Base-by-base conservation (phyloP, 2,888 invertebrate genomes). In the Idaea dimidiata region DNA sequence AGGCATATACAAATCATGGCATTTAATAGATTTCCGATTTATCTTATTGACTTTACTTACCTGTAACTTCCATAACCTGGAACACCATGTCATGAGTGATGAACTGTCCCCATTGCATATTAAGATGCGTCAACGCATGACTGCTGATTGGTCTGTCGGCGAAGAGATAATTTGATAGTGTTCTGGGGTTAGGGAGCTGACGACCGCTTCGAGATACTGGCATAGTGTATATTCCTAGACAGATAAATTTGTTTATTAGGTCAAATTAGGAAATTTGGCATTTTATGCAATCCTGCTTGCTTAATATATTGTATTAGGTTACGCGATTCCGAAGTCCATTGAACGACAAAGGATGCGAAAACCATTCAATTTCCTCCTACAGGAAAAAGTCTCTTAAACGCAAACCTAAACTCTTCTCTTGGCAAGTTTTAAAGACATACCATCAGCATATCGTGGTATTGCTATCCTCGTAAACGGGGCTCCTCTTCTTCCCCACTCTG, bases 91-190 rank as follows among this genome's bases (percentile, higher is more conserved):
- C 96, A 71, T 96, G 95, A 0, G 95, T 94, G 17, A 96, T 77
- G 74, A 96, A 95, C 78, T 96, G 95, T 0, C 95, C 95, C 94
- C 95, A 96, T 77, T 95, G 95, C 94, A 95, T 95, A 63, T 95
- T 88, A 72, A 95, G 86, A 59, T 94, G 89, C 1, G 94, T 94
- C 63, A 93, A 87, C 0, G 90, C 88, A 0, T 82, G 74, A 73
- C 95, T 95, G 18, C 89, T 83, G 33, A 89, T 83, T 0, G 86
- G 85, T 54, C 83, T 84, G 66, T 94, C 93, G 0, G 86, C 76
- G 77, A 96, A 95, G 17, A 96, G 77, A 0, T 91, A 86, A 0
- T 93, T 89, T 16, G 96, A 96, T 16, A 97, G 92, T 5, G 91
- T 71, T 31, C 96, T 91, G 0, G 96, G 93, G 67, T 94, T 94